Evolutionary conservation across 2,888 invertebrate species (phyloP), one percentile per base, ranked within the genome.

Genomic region (Tinea pellionella): DNA sequence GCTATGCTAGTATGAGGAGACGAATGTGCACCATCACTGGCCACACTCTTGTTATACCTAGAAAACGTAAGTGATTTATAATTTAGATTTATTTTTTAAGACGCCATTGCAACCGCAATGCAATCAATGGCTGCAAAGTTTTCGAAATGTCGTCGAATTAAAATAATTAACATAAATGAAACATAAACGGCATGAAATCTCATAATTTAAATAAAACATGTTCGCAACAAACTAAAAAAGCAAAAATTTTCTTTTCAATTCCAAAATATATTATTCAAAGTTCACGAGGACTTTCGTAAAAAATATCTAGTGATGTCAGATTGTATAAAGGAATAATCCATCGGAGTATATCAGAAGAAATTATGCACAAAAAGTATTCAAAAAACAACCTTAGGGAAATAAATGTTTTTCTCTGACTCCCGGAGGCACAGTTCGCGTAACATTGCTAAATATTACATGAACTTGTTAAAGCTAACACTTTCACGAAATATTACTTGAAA

Each of bases 351-450:
- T 47, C 8, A 9, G 18, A 18, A 18, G 24, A 53, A 53, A 53
- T 53, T 24, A 53, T 53, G 53, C 18, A 53, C n/a, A 53, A 19
- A 53, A 53, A 53, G 9, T 51, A 24, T 47, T 15, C 47, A 16
- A 15, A 41, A 47, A 47, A 47, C 47, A 47, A 47, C 47, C 47
- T 47, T 47, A n/a, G 47, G 47, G 47, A 47, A 47, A 47, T 47
- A 47, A 47, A n/a, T n/a, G n/a, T 15, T 7, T 47, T 47, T 47
- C 2, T 9, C 9, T 37, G 37, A 37, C 37, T 12, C 37, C 30
- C 9, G 37, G 37, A 37, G 37, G 9, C 37, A 37, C 37, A 37
- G 9, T 37, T 37, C 37, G 37, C 37, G 37, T 2, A 12, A 37
- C 37, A 47, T 15, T 47, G 47, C 47, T 47, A 16, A 47, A 47